Conservation (phyloP, 2,888 invertebrate species). For the Eledone cirrhosa region DNA sequence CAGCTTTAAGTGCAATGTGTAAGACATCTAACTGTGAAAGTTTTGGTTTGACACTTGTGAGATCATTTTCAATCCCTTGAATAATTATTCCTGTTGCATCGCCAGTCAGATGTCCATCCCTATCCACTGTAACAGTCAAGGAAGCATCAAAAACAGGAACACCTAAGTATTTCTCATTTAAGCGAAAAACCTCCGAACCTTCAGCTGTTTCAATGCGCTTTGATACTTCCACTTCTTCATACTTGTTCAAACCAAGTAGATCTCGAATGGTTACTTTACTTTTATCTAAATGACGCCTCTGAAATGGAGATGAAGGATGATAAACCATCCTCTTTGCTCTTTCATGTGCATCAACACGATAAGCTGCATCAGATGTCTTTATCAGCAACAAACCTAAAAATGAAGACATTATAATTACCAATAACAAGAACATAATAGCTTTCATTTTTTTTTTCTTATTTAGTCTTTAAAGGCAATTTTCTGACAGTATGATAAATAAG, state of each 20-base stretch:
- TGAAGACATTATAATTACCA: too few species aligned
- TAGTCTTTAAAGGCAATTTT: too few species aligned
- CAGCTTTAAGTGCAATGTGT: conserved; percentile 1
- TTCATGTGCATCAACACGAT: conserved; percentile 10
- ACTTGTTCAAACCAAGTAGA: neutral
- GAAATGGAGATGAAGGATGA: neutral
- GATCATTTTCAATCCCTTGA: conserved; percentile 32
- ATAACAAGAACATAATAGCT: too few species aligned
- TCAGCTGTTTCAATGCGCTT: conserved; percentile 29
- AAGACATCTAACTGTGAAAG: conserved; percentile 25
- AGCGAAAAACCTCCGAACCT: conserved; percentile 28
- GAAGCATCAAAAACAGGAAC: conserved; percentile 32
- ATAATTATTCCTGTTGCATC: conserved; percentile 32
- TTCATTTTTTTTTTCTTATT: too few species aligned
- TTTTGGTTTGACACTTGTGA: neutral
- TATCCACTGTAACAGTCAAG: conserved; percentile 29
- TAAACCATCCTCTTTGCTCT: neutral
- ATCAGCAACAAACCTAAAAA: conserved; percentile 13
- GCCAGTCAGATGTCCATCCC: conserved; percentile 25
- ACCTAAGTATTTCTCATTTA: conserved; percentile 26
- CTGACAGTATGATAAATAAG: too few species aligned
- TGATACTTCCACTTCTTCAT: conserved; percentile 4
- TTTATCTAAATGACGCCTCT: neutral
- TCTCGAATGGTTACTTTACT: neutral
- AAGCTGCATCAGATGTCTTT: neutral